These are phyloP conservation scores for Mayetiola destructor DNA, from an alignment of 2,888 invertebrate species.

Conservation along the genomic window DNA sequence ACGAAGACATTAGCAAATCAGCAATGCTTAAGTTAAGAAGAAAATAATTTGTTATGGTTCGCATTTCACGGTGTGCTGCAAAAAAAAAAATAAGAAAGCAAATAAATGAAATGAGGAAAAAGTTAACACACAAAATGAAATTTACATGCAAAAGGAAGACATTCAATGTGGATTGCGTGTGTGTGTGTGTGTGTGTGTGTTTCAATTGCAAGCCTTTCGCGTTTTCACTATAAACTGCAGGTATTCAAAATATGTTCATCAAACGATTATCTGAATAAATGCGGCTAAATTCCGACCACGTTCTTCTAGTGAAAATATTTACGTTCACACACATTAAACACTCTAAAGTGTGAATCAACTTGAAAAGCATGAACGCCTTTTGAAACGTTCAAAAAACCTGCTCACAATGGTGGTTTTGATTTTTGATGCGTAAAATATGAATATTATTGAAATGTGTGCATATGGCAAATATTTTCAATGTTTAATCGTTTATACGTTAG, in stretches of 20 bases:
- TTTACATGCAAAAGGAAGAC: not conserved
- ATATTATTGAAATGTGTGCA: too few relatives aligned
- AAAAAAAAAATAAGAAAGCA: slow-evolving; percentile 21
- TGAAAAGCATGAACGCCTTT: too few relatives aligned
- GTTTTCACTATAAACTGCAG: too few relatives aligned
- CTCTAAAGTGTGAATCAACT: too few relatives aligned
- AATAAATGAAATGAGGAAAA: not conserved
- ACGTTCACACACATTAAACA: too few relatives aligned
- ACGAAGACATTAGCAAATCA: slow-evolving; percentile 70
- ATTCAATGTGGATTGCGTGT: not conserved
- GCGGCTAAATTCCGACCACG: too few relatives aligned
- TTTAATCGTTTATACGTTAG: too few relatives aligned
- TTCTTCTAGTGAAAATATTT: too few relatives aligned
- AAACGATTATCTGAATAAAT: not conserved
- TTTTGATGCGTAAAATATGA: too few relatives aligned
- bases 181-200: not conserved
- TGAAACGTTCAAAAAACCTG: too few relatives aligned
- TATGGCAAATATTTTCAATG: too few relatives aligned
- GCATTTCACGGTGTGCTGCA: slow-evolving; percentile 66
- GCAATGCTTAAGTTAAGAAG: slow-evolving; percentile 78
- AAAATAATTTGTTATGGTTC: slow-evolving; percentile 87
- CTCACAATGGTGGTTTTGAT: too few relatives aligned
- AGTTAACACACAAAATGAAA: not conserved
- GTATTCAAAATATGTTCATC: not conserved
- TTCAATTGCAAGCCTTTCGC: not conserved